Base-by-base conservation (phyloP, 2,888 invertebrate species). In the Ormia ochracea region DNA sequence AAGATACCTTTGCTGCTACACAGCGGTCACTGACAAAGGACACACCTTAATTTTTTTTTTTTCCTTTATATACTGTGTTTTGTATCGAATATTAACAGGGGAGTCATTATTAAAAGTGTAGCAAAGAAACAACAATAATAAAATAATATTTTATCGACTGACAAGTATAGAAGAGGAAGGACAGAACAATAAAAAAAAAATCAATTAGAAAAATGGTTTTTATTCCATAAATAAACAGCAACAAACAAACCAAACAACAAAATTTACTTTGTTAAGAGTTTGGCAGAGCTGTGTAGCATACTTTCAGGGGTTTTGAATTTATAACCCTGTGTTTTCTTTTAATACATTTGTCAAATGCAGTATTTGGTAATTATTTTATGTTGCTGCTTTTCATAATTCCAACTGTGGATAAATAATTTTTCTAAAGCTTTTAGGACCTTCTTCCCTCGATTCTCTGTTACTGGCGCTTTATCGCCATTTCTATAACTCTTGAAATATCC, bases 181-280 rank as follows among this genome's bases (percentile, higher is more conserved):
- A 56, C 36, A 45, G 12, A 23, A 28, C 14, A 23, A 58, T 48
- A n/a, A 52, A 69, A 33, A 69, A 59, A 59, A 56, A 80, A 63
- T 76, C 72, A 80, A 80, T 80, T 80, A 80, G 63, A 77, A 58
- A 80, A 77, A 76, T 80, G 54, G 72, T 80, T 68, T 76, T 41
- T 36, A 56, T 66, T 17, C 56, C 63, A 61, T 38, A 76, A 69
- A 76, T 41, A 38, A 50, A 69, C 12, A 19, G 65, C 1, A 23
- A 21, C 3, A 36, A 33, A 14, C 26, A 36, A 65, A 33, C 45
- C 28, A 26, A 31, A 26, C n/a, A 31, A 26, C 28, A 31, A 23
- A 41, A 43, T n/a, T n/a, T n/a, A n/a, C n/a, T n/a, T n/a, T n/a
- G n/a, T n/a, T 23, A 23, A 41, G 17, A 59, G 12, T 5, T 12